These are phyloP conservation scores for Psilopogon haemacephalus DNA, from an alignment of 2,113 vertebrate species.

Conservation along the genomic window DNA sequence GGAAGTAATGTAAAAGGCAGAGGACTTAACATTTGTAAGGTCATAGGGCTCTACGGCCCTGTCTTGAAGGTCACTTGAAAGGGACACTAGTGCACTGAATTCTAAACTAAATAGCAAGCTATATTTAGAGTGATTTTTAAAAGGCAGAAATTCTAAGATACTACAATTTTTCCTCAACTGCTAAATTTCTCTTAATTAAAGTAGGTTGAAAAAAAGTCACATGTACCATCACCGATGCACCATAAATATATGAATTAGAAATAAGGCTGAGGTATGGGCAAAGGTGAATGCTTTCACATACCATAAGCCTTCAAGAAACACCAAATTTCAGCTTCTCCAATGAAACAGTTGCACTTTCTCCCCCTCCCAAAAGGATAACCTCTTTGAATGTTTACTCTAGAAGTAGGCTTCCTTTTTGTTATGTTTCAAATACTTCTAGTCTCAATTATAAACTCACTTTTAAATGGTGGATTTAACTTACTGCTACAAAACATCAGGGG, in stretches of 20 bases:
- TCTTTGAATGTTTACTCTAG: not conserved
- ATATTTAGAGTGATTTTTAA: conserved; percentile 3
- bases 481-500: not conserved
- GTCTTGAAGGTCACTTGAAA: conserved; percentile 57
- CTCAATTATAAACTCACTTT: not conserved
- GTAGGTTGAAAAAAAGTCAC: not conserved
- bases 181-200: not conserved
- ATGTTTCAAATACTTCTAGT: not conserved
- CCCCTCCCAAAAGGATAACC: not conserved
- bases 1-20: not conserved
- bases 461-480: conserved; percentile 36
- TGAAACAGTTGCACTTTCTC: not conserved
- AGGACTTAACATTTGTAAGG: not conserved
- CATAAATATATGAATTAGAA: not conserved
- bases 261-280: conserved; percentile 24
- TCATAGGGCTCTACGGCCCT: not conserved
- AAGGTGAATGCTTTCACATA: not conserved
- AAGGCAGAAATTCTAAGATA: not conserved
- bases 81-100: not conserved
- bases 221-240: not conserved
- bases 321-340: not conserved
- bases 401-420: not conserved
- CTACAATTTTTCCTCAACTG: not conserved
- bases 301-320: not conserved
- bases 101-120: not conserved